Evolutionary conservation across 2,888 invertebrate genomes (phyloP), one percentile per base, ranked within the genome.

Genomic region (Alloscopus bannaensis): DNA sequence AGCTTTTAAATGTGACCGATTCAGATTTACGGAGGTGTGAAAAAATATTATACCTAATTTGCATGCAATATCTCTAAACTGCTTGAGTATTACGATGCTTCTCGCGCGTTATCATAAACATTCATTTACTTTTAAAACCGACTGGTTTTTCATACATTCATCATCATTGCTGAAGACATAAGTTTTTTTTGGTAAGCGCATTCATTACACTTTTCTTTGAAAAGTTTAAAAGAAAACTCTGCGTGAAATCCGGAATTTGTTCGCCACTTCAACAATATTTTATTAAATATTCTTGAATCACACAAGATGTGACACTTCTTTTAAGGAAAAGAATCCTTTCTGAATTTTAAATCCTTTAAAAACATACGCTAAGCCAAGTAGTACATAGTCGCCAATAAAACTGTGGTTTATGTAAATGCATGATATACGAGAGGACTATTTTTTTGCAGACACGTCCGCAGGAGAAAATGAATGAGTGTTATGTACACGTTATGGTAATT

Each of bases 1-100:
- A 36, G 6, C 36, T 50, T 18, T 50, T 50, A 26, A 28, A 18
- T 55, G 55, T 55, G 55, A 55, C 55, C 55, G 28, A 55, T 28
- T 55, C 13, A 18, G 1, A 11, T 55, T 55, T 55, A 13, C n/a
- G n/a, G 28, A 55, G 28, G 55, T 55, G 55, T 55, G 55, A 55
- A 26, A 55, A 55, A 55, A 28, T 55, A 55, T 18, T 55, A 16
- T 28, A 55, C 26, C 16, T 22, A n/a, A 6, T n/a, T 47, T 47
- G 47, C 47, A 47, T 47, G 3, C 8, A 47, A 47, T n/a, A 13
- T n/a, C 8, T n/a, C 4, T n/a, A 47, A 6, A 13, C 6, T 8
- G 36, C 8, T 36, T 8, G 8, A 8, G 36, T 36, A 13, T 13
- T 6, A 6, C 13, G 13, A n/a, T 6, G 47, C n/a, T 47, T 3